Evolutionary conservation across 1,140 invertebrate genomes (phyloP), one percentile per base, ranked within the genome.

Genomic region (Druon quercuslanigerum): DNA sequence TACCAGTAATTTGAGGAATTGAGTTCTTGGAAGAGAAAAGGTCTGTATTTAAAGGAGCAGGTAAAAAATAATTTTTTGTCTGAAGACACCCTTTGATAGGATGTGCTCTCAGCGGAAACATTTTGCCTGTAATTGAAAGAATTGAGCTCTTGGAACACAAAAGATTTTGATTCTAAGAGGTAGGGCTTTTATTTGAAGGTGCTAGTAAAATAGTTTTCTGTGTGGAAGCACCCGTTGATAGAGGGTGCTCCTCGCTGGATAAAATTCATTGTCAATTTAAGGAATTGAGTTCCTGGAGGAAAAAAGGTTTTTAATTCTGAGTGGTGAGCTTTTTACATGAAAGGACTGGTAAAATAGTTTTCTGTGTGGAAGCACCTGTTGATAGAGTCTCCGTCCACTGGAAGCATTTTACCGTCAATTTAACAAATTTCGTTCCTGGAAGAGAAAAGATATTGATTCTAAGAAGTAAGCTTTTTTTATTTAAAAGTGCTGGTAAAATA

Each of bases 1-100:
- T 50, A n/a, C 66, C 25, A 0, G 12, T 17, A 17, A 16, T 16
- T 73, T 73, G n/a, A 17, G 13, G 51, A 52, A 33, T 72, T 14
- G 66, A 33, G 13, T 57, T n/a, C 7, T 72, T 54, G 14, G 57
- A 19, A 51, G 71, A 20, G 16, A 50, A 73, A 50, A 70, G 3
- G 25, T 50, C 20, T 25, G 1, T 25, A 25, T 25, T 25, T 25
- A 25, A 25, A 20, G 8, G 40, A 19, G 40, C 40, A 50, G 70
- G 75, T n/a, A 75, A 71, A 75, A 71, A 71, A 66, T 6, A 51
- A 70, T 74, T 51, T 52, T 46, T 9, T 9, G 8, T 46, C 7
- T 46, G 40, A 46, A 46, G 7, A 7, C 5, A 46, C 25, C 25
- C 25, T 2, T 33, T 33, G 5, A 33, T 5, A 33, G 25, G 5